Evolutionary conservation across 2,888 invertebrate species (phyloP), one percentile per base, ranked within the genome.

Genomic region (Macaria liturata): DNA sequence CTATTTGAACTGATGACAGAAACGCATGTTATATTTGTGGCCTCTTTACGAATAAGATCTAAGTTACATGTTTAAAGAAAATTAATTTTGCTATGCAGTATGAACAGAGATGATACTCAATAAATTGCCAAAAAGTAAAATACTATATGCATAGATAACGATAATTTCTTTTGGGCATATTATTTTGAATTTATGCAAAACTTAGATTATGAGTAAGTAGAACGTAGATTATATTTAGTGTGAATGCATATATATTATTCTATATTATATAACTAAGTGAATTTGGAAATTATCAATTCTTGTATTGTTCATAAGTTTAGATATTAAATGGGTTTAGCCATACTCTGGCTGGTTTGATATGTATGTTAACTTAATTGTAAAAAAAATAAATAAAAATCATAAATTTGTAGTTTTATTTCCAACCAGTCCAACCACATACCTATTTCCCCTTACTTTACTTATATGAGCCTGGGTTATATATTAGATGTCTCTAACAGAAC

Each of bases 111-210:
- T 92, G 92, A 92, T 92, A 92, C 92, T 92, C 92, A 92, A 88
- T 92, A 89, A 91, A 92, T 92, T 92, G 92, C 92, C 92, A 92
- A 92, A 92, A 92, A 92, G 89, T 91, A 88, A 91, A 90, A 90
- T 91, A 68, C 83, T 86, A 89, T 91, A 91, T 91, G 89, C 90
- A 90, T 91, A 91, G 89, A 88, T 91, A 88, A 90, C 90, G 89
- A 91, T 89, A 91, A 90, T 89, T 91, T 88, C 89, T 91, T 91
- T 91, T 91, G 91, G 91, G 91, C 91, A 91, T 91, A 91, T 91
- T 91, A 91, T 89, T 91, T 91, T 91, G 88, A 89, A 90, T 89
- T 90, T 91, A 90, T 91, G 91, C 90, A 90, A 88, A 88, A 86
- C 83, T 85, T 91, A 91, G 91, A 90, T 91, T 88, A 91, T 90